Evolutionary conservation across 2,113 vertebrate species (phyloP).

Genomic region (Triplophysa tibetana): DNA sequence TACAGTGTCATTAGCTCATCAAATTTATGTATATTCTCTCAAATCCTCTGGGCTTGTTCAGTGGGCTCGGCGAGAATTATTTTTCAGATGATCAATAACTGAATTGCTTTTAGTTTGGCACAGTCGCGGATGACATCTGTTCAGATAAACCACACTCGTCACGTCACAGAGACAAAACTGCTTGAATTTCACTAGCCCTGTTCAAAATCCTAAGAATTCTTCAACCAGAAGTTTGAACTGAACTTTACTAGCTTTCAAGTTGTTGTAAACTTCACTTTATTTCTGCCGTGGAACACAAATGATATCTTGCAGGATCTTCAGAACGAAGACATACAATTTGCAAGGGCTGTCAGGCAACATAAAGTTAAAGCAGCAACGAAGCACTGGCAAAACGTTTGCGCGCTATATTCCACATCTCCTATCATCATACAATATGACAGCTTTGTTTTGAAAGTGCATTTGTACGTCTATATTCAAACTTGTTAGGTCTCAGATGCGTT

Average conservation of each 20-base stretch:
- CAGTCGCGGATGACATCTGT: conserved; percentile 28
- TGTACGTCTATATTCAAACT: too few species aligned
- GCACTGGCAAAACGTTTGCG: too few species aligned
- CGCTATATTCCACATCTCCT: too few species aligned
- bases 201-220: background rate
- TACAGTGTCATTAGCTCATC: conserved; percentile 79
- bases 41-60: conserved; percentile 69
- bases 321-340: too few species aligned
- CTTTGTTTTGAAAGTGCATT: too few species aligned
- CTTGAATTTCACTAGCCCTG: conserved; percentile 9
- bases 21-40: conserved; percentile 73
- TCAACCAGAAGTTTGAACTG: background rate
- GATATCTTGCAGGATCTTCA: too few species aligned
- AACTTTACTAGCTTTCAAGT: background rate
- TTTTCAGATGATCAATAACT: conserved; percentile 73
- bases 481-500: too few species aligned
- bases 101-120: conserved; percentile 44
- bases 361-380: too few species aligned
- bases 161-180: background rate
- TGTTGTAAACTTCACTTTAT: background rate
- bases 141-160: background rate
- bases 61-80: conserved; percentile 72
- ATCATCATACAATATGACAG: too few species aligned
- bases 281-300: too few species aligned
- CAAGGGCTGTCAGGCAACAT: too few species aligned